A percentile compares a stretch with the other conserved stretches of the same genome.
These are phyloP conservation scores for Perizoma affinitatum DNA, from an alignment of 2,888 invertebrate species.

Conservation along the genomic window DNA sequence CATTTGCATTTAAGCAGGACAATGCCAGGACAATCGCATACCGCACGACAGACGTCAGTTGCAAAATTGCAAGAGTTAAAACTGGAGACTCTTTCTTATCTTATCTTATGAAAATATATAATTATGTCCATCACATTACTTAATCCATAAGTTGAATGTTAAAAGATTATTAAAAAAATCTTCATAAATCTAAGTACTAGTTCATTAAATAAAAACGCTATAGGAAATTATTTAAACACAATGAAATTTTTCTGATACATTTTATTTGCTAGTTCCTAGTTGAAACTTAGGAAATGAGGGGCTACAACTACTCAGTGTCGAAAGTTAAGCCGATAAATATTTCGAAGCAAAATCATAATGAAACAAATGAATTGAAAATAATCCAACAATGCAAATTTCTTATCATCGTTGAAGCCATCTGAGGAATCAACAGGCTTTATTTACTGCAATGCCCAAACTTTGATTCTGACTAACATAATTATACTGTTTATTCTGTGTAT, in stretches of 20 bases:
- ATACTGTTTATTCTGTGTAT: background rate
- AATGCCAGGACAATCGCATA: too few species aligned
- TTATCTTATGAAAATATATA: too few species aligned
- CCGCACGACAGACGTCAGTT: too few species aligned
- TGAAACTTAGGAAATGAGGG: conserved; percentile 1
- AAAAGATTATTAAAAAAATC: conserved; percentile 14
- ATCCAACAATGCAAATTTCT: conserved; percentile 5
- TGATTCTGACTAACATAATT: conserved; percentile 1
- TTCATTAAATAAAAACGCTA: background rate
- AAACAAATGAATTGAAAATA: background rate
- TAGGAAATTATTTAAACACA: background rate
- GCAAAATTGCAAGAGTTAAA: too few species aligned
- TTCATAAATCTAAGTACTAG: background rate
- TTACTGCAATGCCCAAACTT: conserved; percentile 5
- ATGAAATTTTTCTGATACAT: background rate
- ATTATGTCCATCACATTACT: background rate
- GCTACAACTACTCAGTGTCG: background rate
- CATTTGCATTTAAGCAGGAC: too few species aligned
- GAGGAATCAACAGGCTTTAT: conserved; percentile 18
- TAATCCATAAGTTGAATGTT: background rate
- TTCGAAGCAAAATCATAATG: background rate
- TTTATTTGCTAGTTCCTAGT: background rate
- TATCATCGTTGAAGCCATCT: conserved; percentile 5
- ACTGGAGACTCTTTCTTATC: too few species aligned
- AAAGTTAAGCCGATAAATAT: background rate